Percentiles rank a stretch among this genome's conserved stretches.
phyloP scores from a whole-genome alignment of 2,113 vertebrate species.

The Hypanus sabinus region DNA sequence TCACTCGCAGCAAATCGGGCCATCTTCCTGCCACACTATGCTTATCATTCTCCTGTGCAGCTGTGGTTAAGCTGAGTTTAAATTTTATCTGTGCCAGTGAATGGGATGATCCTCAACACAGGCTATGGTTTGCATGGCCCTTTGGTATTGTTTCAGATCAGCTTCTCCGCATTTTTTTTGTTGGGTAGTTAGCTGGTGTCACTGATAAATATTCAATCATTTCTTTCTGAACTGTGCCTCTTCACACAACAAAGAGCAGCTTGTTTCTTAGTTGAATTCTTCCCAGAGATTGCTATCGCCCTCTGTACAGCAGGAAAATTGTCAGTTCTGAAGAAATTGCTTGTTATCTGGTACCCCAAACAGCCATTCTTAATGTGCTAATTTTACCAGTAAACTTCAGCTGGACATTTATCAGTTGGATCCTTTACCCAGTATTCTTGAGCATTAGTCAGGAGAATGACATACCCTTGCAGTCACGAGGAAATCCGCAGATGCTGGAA shows the following conservation, averaged over 20 bases:
- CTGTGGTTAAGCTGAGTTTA: not conserved
- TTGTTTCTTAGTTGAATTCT: conserved; percentile 28
- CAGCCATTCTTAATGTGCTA: not conserved
- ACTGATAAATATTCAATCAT: conserved; percentile 32
- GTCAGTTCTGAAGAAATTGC: not conserved
- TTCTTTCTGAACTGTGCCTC: conserved; percentile 9
- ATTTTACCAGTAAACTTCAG: not conserved
- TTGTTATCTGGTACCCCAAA: not conserved
- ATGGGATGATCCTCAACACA: not conserved
- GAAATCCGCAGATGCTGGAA: too few relatives aligned
- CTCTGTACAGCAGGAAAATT: not conserved
- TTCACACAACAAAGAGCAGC: conserved; percentile 10
- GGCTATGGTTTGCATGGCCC: not conserved
- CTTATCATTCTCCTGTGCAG: not conserved
- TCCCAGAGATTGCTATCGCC: not conserved
- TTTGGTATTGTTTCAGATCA: conserved; percentile 9
- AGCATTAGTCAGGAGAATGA: not conserved
- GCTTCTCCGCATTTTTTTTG: not conserved
- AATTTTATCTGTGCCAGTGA: conserved; percentile 17
- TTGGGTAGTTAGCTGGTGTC: conserved; percentile 18
- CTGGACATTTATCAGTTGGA: not conserved
- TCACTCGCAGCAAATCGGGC: not conserved
- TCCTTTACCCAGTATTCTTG: not conserved
- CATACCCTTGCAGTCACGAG: not conserved
- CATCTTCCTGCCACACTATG: not conserved